These are phyloP conservation scores for Astropecten irregularis DNA, from an alignment of 53 echinoderm and acorn worm genomes.

Conservation along the genomic window DNA sequence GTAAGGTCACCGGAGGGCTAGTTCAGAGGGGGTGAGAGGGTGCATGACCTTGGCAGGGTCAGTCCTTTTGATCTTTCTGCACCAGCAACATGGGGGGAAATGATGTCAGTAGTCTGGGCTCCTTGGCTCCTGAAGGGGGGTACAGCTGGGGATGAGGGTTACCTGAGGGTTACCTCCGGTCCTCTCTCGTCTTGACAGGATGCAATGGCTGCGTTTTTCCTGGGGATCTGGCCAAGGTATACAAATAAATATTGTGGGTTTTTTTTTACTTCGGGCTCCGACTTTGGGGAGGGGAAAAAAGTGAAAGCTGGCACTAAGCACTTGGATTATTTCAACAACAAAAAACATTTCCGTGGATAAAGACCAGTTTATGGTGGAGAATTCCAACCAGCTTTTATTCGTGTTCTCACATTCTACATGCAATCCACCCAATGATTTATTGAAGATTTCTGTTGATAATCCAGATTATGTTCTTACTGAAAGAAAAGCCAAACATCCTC, in stretches of 20 bases:
- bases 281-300: background rate
- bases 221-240: conserved; percentile 15
- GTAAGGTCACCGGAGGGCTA: conserved; percentile 17
- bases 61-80: conserved; percentile 18
- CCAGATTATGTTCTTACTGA: no score
- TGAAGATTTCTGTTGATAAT: no score
- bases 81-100: conserved; percentile 38
- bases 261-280: background rate
- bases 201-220: background rate
- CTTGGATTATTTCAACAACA: conserved; percentile 11
- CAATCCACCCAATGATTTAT: no score
- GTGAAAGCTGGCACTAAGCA: background rate
- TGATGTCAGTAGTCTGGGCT: conserved; percentile 35
- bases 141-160: conserved; percentile 1
- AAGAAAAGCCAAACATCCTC: no score
- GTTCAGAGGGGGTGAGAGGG: conserved; percentile 55
- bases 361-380: no score
- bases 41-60: conserved; percentile 49
- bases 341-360: no score
- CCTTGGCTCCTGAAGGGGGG: conserved; percentile 18
- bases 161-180: no score
- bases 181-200: background rate
- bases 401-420: no score
- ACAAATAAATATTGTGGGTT: conserved; percentile 21
- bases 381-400: no score